Percentiles rank a stretch among this genome's conserved stretches.
Conservation (phyloP, 92 coral and sea anemone species). For the Porites cylindrica region DNA sequence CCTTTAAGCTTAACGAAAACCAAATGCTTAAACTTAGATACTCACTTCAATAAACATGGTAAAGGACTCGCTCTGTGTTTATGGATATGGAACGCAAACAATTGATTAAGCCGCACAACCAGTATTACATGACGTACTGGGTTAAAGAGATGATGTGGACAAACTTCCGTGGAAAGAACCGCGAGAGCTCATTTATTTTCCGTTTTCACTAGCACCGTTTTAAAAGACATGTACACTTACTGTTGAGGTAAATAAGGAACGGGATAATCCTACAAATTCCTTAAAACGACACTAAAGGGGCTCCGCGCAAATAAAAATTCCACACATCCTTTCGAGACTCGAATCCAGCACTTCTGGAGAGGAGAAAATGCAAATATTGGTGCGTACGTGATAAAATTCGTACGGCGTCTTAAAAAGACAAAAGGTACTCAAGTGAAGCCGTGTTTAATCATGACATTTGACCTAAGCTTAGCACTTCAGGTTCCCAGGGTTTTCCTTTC, state of each 20-base stretch:
- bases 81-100: conserved; percentile 20
- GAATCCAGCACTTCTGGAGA: conserved; percentile 18
- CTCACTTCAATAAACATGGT: conserved; percentile 42
- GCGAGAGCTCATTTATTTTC: neutral
- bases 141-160: conserved; percentile 6
- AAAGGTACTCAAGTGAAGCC: conserved; percentile 40
- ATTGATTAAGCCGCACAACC: conserved; percentile 12
- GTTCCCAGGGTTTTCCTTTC: conserved; percentile 4
- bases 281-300: conserved; percentile 19
- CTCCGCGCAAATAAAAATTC: conserved; percentile 16
- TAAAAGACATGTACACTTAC: conserved; percentile 3
- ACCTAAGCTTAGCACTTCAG: conserved; percentile 35
- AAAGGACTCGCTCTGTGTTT: conserved; percentile 18
- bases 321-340: neutral
- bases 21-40: conserved; percentile 6
- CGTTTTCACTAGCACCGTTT: neutral
- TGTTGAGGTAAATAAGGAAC: neutral
- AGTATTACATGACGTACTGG: conserved; percentile 25
- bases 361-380: neutral
- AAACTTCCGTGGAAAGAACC: conserved; percentile 7
- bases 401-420: conserved; percentile 14
- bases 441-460: conserved; percentile 57
- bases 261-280: conserved; percentile 23
- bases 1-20: conserved; percentile 3
- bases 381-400: conserved; percentile 58